Conservation (phyloP, 2,113 vertebrate species). For the Oxyura jamaicensis region DNA sequence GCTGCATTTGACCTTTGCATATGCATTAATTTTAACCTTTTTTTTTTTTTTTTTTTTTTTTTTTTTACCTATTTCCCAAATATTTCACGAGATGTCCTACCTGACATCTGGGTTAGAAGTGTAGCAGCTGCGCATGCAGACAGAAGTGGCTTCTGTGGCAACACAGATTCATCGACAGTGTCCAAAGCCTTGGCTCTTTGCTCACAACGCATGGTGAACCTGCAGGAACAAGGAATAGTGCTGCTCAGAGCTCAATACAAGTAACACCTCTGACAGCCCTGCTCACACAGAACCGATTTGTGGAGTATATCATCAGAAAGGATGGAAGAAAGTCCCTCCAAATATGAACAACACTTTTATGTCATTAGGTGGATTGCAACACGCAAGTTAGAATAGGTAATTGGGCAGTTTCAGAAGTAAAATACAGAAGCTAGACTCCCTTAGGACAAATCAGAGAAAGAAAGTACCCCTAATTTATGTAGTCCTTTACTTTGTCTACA, state of each 20-base stretch:
- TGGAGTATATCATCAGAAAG: neutral
- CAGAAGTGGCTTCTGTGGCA: slow-evolving; percentile 29
- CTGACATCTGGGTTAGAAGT: slow-evolving; percentile 29
- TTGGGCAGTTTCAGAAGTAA: neutral
- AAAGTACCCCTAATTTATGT: neutral
- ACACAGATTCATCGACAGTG: too few species aligned
- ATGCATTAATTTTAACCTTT: neutral
- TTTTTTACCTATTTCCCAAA: neutral
- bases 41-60: too few species aligned
- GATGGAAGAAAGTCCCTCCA: neutral
- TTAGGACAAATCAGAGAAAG: neutral
- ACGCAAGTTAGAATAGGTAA: neutral
- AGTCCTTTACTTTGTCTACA: neutral
- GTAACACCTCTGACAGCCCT: neutral
- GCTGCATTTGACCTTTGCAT: neutral
- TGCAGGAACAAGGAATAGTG: neutral
- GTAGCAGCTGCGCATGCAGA: neutral
- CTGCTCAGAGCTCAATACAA: neutral
- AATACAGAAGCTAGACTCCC: neutral
- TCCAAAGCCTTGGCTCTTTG: neutral
- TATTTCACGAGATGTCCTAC: slow-evolving; percentile 32
- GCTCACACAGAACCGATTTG: neutral
- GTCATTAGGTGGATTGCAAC: neutral
- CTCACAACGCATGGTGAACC: neutral
- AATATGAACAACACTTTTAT: too few species aligned